Percentiles rank a stretch among this genome's conserved stretches.
Conservation (phyloP, 1,140 invertebrate genomes). For the Steinernema khuongi region DNA sequence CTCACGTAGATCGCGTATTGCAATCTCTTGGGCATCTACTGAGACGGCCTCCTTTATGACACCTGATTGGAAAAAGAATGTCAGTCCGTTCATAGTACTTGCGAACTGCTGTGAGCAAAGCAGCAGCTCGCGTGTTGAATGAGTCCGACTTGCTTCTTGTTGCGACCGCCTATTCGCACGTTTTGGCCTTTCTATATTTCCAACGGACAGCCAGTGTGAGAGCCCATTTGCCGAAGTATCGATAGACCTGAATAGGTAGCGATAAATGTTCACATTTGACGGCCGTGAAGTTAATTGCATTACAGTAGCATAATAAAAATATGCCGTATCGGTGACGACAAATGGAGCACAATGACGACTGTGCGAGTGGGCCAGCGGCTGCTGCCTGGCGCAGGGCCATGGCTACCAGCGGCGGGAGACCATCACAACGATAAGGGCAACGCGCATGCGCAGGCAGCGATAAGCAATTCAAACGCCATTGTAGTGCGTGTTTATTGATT, state of each 20-base stretch:
- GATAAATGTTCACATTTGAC: no score
- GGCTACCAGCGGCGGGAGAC: background rate
- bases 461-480: conserved; percentile 4
- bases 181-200: no score
- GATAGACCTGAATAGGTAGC: no score
- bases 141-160: background rate
- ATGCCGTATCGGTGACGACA: no score
- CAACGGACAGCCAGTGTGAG: no score
- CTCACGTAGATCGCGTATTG: conserved; percentile 21
- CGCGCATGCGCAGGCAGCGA: background rate
- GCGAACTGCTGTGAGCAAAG: background rate
- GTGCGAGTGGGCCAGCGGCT: background rate
- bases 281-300: no score
- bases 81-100: conserved; percentile 33
- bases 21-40: conserved; percentile 34
- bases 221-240: no score
- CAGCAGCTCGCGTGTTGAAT: background rate
- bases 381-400: background rate
- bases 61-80: conserved; percentile 41
- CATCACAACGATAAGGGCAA: background rate
- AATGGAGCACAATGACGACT: background rate
- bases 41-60: conserved; percentile 34
- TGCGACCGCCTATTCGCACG: no score
- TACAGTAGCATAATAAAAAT: no score
- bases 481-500: background rate